A percentile compares a stretch with the other conserved stretches of the same genome.
phyloP scores from a whole-genome alignment of 2,888 invertebrate genomes.

The Lutraria lutraria region DNA sequence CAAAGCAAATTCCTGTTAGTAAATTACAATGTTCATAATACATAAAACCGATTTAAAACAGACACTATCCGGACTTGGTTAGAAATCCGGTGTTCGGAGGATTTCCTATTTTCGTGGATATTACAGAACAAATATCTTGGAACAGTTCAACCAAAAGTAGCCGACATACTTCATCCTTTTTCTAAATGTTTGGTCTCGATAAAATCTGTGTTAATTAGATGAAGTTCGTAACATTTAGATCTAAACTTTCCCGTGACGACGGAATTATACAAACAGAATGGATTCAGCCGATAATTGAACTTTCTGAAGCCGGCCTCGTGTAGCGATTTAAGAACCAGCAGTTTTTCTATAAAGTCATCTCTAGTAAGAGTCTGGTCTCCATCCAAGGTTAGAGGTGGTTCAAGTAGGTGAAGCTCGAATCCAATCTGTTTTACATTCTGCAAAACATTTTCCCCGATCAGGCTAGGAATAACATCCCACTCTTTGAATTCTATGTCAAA shows the following conservation, averaged over 20 bases:
- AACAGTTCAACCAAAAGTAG: not conserved
- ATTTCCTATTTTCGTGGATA: too few species aligned
- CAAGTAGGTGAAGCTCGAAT: constrained; percentile 80
- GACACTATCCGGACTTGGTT: too few species aligned
- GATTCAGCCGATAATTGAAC: constrained; percentile 81
- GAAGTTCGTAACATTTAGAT: constrained; percentile 80
- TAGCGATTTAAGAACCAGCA: constrained; percentile 72
- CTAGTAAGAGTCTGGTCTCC: constrained; percentile 62
- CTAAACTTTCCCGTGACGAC: constrained; percentile 59
- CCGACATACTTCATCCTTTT: not conserved
- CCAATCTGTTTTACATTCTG: constrained; percentile 80
- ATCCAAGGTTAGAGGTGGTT: constrained; percentile 63
- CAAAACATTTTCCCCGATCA: constrained; percentile 72
- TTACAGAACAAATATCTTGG: not conserved
- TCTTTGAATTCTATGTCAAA: constrained; percentile 86
- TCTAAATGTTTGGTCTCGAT: constrained; percentile 59
- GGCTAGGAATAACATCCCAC: constrained; percentile 81
- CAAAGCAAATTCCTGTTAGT: too few species aligned
- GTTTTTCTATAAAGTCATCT: constrained; percentile 77
- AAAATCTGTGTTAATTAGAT: constrained; percentile 81
- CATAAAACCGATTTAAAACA: too few species aligned
- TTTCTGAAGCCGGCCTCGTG: constrained; percentile 76
- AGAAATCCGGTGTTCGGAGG: too few species aligned
- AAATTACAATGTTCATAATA: too few species aligned
- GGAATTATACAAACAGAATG: constrained; percentile 77